Conservation (phyloP, 1,140 invertebrate genomes). For the Caenorhabditis inopinata region DNA sequence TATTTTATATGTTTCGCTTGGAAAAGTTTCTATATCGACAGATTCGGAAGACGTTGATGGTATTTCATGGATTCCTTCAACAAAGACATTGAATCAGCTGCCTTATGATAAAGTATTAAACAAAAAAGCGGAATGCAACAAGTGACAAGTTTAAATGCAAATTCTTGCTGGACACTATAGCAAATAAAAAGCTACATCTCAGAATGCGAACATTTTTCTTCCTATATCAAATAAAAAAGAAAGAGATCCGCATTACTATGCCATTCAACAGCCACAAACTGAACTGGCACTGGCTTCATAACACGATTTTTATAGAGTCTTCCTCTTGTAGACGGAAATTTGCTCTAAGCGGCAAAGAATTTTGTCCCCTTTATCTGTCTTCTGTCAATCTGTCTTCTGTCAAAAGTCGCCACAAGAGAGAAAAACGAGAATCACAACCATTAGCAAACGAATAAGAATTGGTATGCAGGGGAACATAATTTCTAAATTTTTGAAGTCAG, state of each 20-base stretch:
- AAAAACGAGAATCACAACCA: not conserved
- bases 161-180: constrained; percentile 19
- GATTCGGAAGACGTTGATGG: too few species aligned
- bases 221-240: constrained; percentile 28
- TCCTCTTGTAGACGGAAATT: too few species aligned
- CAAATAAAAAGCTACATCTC: constrained; percentile 33
- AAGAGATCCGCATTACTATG: constrained; percentile 23
- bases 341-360: not conserved
- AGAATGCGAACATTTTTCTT: constrained; percentile 11
- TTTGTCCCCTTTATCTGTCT: not conserved
- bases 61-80: too few species aligned
- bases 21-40: too few species aligned
- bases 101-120: too few species aligned
- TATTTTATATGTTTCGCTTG: too few species aligned
- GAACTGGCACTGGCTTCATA: constrained; percentile 19
- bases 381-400: not conserved
- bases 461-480: not conserved
- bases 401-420: too few species aligned
- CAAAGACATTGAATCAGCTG: too few species aligned
- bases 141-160: constrained; percentile 1
- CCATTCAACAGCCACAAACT: constrained; percentile 19
- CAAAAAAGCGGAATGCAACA: too few species aligned
- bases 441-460: not conserved
- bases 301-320: constrained; percentile 19
- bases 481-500: not conserved